phyloP scores from a whole-genome alignment of 2,888 invertebrate species.

The Drosophila mulleri region DNA sequence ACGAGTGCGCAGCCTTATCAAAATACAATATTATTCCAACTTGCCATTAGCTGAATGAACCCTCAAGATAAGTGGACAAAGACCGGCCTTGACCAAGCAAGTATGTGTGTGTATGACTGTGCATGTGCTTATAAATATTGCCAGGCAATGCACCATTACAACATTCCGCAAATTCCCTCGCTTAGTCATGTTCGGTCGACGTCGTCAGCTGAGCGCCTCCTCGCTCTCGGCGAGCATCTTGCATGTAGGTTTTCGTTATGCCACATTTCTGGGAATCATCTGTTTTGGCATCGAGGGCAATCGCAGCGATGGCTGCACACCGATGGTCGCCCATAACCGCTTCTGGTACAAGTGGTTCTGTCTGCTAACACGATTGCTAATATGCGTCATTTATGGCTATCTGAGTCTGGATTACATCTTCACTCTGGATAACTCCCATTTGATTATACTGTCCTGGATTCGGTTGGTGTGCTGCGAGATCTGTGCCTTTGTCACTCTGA shows the following conservation, averaged over 20 bases:
- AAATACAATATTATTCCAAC: slow-evolving; percentile 41
- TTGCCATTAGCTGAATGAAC: slow-evolving; percentile 58
- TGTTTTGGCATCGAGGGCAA: slow-evolving; percentile 46
- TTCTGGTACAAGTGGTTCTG: slow-evolving; percentile 56
- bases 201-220: slow-evolving; percentile 33
- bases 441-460: slow-evolving; percentile 23
- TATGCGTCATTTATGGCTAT: slow-evolving; percentile 11
- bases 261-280: slow-evolving; percentile 48
- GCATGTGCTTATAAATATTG: slow-evolving; percentile 39
- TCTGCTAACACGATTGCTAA: slow-evolving; percentile 24
- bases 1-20: slow-evolving; percentile 17
- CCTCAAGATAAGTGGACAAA: slow-evolving; percentile 24
- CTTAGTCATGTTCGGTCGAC: slow-evolving; percentile 61
- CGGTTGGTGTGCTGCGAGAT: slow-evolving; percentile 12
- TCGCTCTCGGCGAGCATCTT: slow-evolving; percentile 45
- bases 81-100: slow-evolving; percentile 42
- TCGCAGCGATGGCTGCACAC: slow-evolving; percentile 19
- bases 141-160: neutral
- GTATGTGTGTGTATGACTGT: neutral
- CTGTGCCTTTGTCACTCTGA: slow-evolving; percentile 20
- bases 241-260: slow-evolving; percentile 47
- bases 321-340: slow-evolving; percentile 39
- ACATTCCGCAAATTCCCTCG: slow-evolving; percentile 17
- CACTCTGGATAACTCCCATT: slow-evolving; percentile 8
- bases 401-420: neutral